These are phyloP conservation scores for Sebastes oblongus DNA, from an alignment of 2,797 vertebrate genomes.

Conservation along the genomic window DNA sequence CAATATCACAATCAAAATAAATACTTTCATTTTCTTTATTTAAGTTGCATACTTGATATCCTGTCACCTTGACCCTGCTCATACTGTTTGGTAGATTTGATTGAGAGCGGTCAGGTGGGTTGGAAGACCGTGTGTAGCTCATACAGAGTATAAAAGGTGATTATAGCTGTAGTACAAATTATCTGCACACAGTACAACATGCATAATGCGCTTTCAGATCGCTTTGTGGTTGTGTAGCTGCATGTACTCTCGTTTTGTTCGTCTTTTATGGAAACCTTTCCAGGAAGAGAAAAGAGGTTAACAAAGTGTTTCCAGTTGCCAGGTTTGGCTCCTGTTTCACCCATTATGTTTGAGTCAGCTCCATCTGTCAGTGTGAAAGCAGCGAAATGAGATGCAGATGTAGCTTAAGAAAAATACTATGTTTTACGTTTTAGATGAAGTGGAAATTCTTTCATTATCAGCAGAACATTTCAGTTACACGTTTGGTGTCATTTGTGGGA, in stretches of 20 bases:
- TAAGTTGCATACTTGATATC: background rate
- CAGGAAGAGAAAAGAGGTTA: background rate
- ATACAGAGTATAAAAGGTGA: background rate
- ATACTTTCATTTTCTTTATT: background rate
- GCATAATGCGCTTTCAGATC: background rate
- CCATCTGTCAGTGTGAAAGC: constrained; percentile 15
- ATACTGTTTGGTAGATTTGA: background rate
- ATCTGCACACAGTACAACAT: background rate
- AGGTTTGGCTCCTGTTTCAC: constrained; percentile 22
- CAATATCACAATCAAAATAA: background rate
- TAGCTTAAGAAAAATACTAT: background rate
- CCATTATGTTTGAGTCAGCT: background rate
- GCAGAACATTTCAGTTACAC: constrained; percentile 1
- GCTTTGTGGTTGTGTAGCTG: background rate
- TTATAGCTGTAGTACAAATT: background rate
- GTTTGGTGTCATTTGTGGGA: constrained; percentile 18
- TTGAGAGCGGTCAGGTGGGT: background rate
- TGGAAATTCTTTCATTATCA: background rate
- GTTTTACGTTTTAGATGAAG: background rate
- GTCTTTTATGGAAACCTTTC: constrained; percentile 3
- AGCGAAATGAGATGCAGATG: constrained; percentile 34
- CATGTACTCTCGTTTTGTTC: background rate
- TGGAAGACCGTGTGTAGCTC: background rate
- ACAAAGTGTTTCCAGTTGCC: constrained; percentile 20
- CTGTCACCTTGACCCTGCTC: background rate